Evolutionary conservation across 2,797 vertebrate species (phyloP).

Genomic region (Oryzias dopingdopingensis): DNA sequence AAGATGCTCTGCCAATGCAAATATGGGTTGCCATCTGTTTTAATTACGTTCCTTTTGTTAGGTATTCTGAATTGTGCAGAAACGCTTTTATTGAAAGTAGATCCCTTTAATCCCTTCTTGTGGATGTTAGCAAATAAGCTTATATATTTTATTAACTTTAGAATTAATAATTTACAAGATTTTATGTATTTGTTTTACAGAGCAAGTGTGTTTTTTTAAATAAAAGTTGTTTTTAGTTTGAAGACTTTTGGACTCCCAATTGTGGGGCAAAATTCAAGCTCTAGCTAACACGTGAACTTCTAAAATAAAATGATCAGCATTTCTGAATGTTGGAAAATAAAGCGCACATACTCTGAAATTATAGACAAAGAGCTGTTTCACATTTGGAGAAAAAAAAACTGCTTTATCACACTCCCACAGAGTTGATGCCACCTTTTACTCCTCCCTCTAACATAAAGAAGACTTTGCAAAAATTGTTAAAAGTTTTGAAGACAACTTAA

Average conservation of each 20-base stretch:
- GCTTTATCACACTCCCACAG: not conserved
- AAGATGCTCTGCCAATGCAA: constrained; percentile 66
- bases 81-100: constrained; percentile 1
- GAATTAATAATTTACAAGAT: too few species aligned
- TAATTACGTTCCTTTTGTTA: constrained; percentile 55
- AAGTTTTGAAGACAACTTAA: constrained; percentile 53
- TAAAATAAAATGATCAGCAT: constrained; percentile 4
- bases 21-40: constrained; percentile 76
- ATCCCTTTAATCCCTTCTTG: too few species aligned
- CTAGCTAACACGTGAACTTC: not conserved
- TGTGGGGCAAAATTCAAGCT: not conserved
- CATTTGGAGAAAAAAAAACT: not conserved
- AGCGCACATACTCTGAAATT: not conserved
- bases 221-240: not conserved
- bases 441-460: constrained; percentile 11
- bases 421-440: constrained; percentile 9
- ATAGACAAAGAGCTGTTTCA: not conserved
- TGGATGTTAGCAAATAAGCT: too few species aligned
- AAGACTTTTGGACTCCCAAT: too few species aligned
- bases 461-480: constrained; percentile 32
- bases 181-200: too few species aligned
- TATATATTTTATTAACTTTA: too few species aligned
- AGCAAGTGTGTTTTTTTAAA: too few species aligned
- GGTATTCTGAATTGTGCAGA: constrained; percentile 33
- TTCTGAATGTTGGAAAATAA: not conserved